A percentile compares a stretch with the other conserved stretches of the same genome.
Evolutionary conservation across 2,888 invertebrate genomes (phyloP).

Genomic region (Parnassius orleans): DNA sequence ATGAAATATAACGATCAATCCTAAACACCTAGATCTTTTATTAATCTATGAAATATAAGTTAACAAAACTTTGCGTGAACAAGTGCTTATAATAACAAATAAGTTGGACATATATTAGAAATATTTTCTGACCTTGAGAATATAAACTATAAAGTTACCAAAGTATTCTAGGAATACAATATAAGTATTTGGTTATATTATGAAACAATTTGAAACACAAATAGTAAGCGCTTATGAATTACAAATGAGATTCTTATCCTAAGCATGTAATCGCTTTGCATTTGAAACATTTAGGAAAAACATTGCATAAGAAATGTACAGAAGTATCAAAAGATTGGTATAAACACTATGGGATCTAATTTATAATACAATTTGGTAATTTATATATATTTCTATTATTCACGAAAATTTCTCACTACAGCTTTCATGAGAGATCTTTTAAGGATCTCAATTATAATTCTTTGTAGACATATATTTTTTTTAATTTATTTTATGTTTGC

Average conservation of each 20-base stretch:
- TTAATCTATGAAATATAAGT: conserved; percentile 3
- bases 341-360: conserved; percentile 70
- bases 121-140: conserved; percentile 3
- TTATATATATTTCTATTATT: conserved; percentile 38
- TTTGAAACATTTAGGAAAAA: conserved; percentile 15
- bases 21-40: conserved; percentile 8
- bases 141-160: conserved; percentile 5
- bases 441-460: conserved; percentile 36
- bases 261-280: conserved; percentile 1
- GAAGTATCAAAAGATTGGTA: conserved; percentile 75
- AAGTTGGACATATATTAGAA: background rate
- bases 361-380: conserved; percentile 58
- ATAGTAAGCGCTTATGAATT: background rate
- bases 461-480: conserved; percentile 34
- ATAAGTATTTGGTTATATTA: background rate
- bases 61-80: conserved; percentile 1
- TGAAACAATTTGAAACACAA: conserved; percentile 6
- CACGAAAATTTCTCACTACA: conserved; percentile 66
- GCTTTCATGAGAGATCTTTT: conserved; percentile 61
- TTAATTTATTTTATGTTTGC: conserved; percentile 34
- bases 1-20: conserved; percentile 1
- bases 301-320: conserved; percentile 44
- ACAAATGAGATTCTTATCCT: background rate
- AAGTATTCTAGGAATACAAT: conserved; percentile 1
- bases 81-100: background rate